phyloP scores from a whole-genome alignment of 1,140 invertebrate species.

The Stratiolaelaps scimitus region DNA sequence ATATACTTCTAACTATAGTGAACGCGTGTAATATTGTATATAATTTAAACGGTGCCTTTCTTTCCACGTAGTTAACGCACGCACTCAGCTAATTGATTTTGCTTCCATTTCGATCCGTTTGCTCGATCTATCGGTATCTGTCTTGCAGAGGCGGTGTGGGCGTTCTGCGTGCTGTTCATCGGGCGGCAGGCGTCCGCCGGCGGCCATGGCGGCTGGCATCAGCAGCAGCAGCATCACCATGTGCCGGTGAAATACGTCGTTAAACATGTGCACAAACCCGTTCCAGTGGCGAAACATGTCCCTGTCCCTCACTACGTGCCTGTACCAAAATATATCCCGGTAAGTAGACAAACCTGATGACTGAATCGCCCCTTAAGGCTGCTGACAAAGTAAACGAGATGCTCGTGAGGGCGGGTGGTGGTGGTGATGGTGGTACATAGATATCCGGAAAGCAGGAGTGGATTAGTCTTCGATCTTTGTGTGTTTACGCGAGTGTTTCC shows the following conservation, averaged over 20 bases:
- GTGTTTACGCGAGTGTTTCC: no score
- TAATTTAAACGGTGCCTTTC: no score
- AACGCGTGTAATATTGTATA: no score
- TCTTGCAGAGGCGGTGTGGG: slow-evolving; percentile 21
- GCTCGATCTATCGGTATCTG: neutral
- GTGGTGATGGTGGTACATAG: no score
- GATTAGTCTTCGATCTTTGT: no score
- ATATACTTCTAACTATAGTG: no score
- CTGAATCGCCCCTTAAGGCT: no score
- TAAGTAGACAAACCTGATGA: neutral
- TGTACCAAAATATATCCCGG: slow-evolving; percentile 17
- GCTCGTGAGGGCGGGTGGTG: no score
- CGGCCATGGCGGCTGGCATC: neutral
- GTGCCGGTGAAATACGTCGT: slow-evolving; percentile 19
- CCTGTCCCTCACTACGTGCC: slow-evolving; percentile 22
- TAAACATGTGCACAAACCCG: slow-evolving; percentile 22
- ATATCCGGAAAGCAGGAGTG: no score
- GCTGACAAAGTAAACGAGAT: no score
- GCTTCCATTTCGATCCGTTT: neutral
- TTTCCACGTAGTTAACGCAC: no score
- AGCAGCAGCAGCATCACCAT: neutral
- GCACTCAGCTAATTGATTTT: neutral
- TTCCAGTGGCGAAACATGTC: slow-evolving; percentile 25
- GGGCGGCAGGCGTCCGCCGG: slow-evolving; percentile 21
- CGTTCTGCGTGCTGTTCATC: slow-evolving; percentile 12